Conservation (phyloP, 2,797 vertebrate genomes). For the Diceros bicornis region DNA sequence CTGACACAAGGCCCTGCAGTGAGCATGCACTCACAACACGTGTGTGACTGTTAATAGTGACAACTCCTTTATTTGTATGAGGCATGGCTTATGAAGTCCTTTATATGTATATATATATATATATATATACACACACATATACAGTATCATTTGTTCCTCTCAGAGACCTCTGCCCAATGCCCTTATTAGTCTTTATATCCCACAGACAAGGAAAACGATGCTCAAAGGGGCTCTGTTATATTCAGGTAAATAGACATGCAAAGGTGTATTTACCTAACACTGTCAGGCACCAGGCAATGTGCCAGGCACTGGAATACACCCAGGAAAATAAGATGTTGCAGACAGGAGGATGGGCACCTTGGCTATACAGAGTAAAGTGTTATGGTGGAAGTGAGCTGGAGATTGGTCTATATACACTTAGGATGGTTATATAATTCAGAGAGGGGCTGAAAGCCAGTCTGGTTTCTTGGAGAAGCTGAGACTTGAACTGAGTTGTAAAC, state of each 20-base stretch:
- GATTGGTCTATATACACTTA: rapidly evolving
- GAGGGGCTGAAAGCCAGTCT: background rate
- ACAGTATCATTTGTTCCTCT: background rate
- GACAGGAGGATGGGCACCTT: background rate
- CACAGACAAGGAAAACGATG: background rate
- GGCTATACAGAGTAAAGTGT: rapidly evolving
- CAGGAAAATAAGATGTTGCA: background rate
- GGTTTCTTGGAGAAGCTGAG: background rate
- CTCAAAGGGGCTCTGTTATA: background rate
- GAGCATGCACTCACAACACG: background rate
- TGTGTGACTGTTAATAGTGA: background rate
- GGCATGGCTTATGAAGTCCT: background rate
- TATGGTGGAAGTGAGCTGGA: background rate
- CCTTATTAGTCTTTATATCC: background rate
- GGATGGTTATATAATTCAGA: background rate
- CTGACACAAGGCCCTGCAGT: background rate
- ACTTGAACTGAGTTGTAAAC: background rate
- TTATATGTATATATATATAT: background rate
- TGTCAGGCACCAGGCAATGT: rapidly evolving
- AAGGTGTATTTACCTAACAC: background rate
- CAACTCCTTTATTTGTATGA: background rate
- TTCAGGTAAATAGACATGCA: background rate
- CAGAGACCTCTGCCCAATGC: too few relatives aligned
- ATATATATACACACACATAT: background rate
- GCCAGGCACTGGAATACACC: background rate